A percentile compares a stretch with the other conserved stretches of the same genome.
phyloP scores from a whole-genome alignment of 2,888 invertebrate species.

The Pristionchus fissidentatus region DNA sequence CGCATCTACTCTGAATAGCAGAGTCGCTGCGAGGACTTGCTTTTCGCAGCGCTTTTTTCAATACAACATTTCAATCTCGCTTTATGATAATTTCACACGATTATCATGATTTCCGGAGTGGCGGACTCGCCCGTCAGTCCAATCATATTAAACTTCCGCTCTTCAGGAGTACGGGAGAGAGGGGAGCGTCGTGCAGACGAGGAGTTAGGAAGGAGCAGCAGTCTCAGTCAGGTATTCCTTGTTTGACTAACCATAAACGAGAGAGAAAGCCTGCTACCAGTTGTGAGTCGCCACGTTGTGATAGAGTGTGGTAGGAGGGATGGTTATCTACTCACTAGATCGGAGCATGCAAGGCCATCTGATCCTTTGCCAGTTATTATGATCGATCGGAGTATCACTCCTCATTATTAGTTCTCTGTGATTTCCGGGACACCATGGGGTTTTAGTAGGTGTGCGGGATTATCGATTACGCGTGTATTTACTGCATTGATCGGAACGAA shows the following conservation, averaged over 20 bases:
- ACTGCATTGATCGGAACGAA: conserved; percentile 15
- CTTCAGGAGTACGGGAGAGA: conserved; percentile 24
- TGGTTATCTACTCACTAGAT: conserved; percentile 27
- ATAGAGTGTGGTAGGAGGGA: conserved; percentile 34
- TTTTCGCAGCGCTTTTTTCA: too few relatives aligned
- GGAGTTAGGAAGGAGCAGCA: neutral
- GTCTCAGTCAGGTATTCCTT: neutral
- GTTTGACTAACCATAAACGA: neutral
- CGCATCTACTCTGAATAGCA: neutral
- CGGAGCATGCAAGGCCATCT: conserved; percentile 36
- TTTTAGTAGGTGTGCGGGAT: neutral
- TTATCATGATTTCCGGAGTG: neutral
- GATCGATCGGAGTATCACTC: conserved; percentile 32
- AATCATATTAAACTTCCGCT: neutral
- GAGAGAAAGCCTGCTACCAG: neutral
- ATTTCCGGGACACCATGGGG: neutral
- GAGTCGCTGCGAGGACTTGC: too few relatives aligned
- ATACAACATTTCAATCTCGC: neutral
- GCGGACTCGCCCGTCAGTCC: neutral
- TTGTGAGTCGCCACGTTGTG: conserved; percentile 4
- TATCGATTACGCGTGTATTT: conserved; percentile 14
- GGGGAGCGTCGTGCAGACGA: neutral
- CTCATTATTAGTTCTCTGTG: neutral
- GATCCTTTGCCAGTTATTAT: conserved; percentile 18
- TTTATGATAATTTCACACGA: neutral